A percentile compares a stretch with the other conserved stretches of the same genome.
These are phyloP conservation scores for Calonectris borealis DNA, from an alignment of 2,113 vertebrate genomes.

Conservation along the genomic window DNA sequence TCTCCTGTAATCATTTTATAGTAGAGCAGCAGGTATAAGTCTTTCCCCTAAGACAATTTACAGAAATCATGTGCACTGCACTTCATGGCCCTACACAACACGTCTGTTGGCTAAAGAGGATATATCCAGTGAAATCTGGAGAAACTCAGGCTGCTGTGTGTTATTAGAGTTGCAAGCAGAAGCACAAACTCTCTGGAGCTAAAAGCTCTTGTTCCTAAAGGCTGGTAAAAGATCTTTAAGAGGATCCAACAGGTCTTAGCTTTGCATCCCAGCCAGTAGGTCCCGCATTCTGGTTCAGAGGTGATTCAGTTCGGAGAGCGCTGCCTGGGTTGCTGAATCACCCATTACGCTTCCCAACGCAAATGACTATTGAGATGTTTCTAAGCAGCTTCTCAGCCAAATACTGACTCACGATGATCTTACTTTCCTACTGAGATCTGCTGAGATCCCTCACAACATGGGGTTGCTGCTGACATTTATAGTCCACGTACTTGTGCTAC, in stretches of 20 bases:
- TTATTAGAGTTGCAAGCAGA: neutral
- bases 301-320: neutral
- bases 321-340: neutral
- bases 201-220: neutral
- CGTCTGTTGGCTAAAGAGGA: neutral
- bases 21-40: neutral
- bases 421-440: neutral
- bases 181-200: neutral
- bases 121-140: neutral
- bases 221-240: neutral
- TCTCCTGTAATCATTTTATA: neutral
- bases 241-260: neutral
- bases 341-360: neutral
- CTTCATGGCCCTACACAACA: neutral
- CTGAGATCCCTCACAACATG: neutral
- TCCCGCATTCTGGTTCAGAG: fast-evolving
- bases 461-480: neutral
- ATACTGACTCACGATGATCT: neutral
- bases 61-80: neutral
- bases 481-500: fast-evolving
- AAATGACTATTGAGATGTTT: neutral
- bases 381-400: neutral
- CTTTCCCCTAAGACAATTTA: neutral
- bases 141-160: neutral
- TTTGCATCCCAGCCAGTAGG: neutral